Base-by-base conservation (phyloP, 2,888 invertebrate species). In the Spicauda simplicius region DNA sequence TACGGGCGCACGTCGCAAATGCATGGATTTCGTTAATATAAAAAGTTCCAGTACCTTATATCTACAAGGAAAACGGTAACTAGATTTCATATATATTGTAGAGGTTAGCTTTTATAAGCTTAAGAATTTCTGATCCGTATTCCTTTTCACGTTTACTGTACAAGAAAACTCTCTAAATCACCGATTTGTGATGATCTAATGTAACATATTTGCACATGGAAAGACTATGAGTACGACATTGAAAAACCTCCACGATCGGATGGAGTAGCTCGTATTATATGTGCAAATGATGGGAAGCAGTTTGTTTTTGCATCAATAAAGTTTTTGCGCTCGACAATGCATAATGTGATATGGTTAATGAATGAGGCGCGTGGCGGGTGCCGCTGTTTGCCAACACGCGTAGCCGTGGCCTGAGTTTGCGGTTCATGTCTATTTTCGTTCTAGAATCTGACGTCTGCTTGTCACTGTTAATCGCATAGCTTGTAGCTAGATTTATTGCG, bases 341-440 rank as follows among this genome's bases (percentile, higher is more conserved):
- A 18, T 57, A 20, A 64, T 58, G 53, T 53, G 64, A 45, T 64
- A 58, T 58, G 57, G 18, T 20, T 53, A 58, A 64, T 58, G 64
- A 64, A 64, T 45, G 50, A 60, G 59, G 58, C 58, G 56, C 58
- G 53, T 65, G 64, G 19, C 64, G 56, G 20, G 55, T 25, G 18
- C 58, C 37, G 53, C 25, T 58, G 64, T 52, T 64, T 64, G 57
- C 50, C 64, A 57, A 50, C 55, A 25, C 59, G 64, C 63, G 64
- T 58, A 58, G 53, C 64, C 64, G 64, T 59, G 64, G 64, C 64
- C 58, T 20, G 58, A 52, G 58, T 16, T 57, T 25, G 45, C 58
- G 53, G 64, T 65, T 65, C 64, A 60, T 48, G 58, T 58, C 58
- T 65, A 65, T 65, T 65, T 59, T 53, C 18, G 58, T 59, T 41